Evolutionary conservation across 1,140 invertebrate species (phyloP).

Genomic region (Diorhabda carinulata): DNA sequence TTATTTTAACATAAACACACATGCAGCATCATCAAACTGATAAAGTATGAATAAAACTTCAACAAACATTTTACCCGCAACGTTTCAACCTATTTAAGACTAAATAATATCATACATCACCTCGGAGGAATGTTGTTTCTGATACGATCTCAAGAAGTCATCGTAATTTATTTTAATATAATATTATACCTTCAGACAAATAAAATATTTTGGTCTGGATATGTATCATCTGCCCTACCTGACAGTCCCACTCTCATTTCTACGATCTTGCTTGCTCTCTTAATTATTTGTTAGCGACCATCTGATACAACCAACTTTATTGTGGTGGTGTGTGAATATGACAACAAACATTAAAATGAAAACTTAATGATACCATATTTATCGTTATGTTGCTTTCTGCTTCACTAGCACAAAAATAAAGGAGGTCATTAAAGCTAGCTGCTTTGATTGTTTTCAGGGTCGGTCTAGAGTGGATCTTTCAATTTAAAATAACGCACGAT

Average conservation of each 20-base stretch:
- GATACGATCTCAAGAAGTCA: slow-evolving; percentile 8
- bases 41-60: too few relatives aligned
- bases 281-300: slow-evolving; percentile 10
- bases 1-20: too few relatives aligned
- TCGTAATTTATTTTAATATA: slow-evolving; percentile 11
- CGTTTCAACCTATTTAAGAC: too few relatives aligned
- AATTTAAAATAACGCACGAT: too few relatives aligned
- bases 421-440: slow-evolving; percentile 8
- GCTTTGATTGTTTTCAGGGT: slow-evolving; percentile 1
- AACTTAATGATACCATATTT: slow-evolving; percentile 16
- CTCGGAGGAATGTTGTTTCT: not conserved
- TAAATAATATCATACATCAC: too few relatives aligned
- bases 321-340: slow-evolving; percentile 13
- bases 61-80: too few relatives aligned
- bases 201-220: slow-evolving; percentile 9
- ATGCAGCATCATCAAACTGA: too few relatives aligned
- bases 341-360: slow-evolving; percentile 16
- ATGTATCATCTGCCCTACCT: slow-evolving; percentile 13
- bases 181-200: slow-evolving; percentile 13
- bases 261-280: not conserved
- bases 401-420: slow-evolving; percentile 11
- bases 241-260: not conserved
- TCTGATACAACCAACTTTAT: slow-evolving; percentile 10
- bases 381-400: slow-evolving; percentile 14
- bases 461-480: not conserved